Evolutionary conservation across 2,113 vertebrate species (phyloP), one percentile per base, ranked within the genome.

Genomic region (Takifugu bimaculatus): DNA sequence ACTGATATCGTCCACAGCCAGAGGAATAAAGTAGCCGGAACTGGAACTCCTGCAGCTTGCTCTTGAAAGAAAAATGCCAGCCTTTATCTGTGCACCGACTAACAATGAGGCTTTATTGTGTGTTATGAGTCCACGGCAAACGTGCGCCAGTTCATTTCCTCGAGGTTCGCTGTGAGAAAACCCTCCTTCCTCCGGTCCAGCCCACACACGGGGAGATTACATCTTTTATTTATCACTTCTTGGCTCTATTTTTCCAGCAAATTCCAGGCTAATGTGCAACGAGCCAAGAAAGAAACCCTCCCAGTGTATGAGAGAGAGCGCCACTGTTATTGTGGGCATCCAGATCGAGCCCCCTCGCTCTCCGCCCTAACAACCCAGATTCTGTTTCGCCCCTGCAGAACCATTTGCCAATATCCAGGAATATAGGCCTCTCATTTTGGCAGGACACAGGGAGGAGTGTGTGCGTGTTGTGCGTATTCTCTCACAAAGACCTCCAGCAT

Each of bases 191-290:
- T 65, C 68, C n/a, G 50, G 72, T 68, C 43, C 72, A 20, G 80
- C 74, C 80, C 80, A 81, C 78, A 83, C 76, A 65, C 75, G 77
- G 91, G 85, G 91, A 94, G 93, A 97, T 86, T 93, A 91, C 92
- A 95, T 96, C 92, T 96, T 96, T 97, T 96, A 95, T 97, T 96
- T 95, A 96, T 95, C 91, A 42, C 90, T 87, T 85, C 88, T 93
- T 91, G 91, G 92, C 92, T 95, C 94, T 93, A 93, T 94, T 94
- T 95, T 96, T 92, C 93, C 92, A 93, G 91, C 82, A 91, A 94
- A 97, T 97, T 96, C 95, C 93, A 92, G 85, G 54, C 68, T 89
- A 88, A 92, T 92, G 93, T 87, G 93, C 91, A 96, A 95, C 94
- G 93, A 94, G 93, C 92, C 93, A 93, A 93, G 79, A 78, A 75